These are phyloP conservation scores for Protobothrops flavoviridis DNA, from an alignment of 2,113 vertebrate genomes.

Conservation along the genomic window DNA sequence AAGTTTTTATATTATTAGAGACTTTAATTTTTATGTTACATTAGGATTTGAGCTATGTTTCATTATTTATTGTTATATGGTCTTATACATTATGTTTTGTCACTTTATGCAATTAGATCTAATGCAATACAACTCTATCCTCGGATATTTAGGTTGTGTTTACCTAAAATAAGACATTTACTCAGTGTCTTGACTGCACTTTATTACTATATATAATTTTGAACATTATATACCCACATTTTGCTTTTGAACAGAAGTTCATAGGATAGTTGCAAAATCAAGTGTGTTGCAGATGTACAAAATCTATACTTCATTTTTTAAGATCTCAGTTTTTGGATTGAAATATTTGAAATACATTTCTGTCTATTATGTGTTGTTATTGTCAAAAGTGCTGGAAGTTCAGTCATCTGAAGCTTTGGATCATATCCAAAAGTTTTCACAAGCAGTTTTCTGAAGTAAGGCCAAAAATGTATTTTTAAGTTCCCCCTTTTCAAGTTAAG, in stretches of 20 bases:
- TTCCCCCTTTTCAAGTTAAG: constrained; percentile 14
- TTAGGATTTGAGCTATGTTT: not conserved
- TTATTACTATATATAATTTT: not conserved
- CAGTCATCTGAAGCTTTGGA: constrained; percentile 53
- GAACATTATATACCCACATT: not conserved
- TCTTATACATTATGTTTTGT: not conserved
- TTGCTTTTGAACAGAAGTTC: not conserved
- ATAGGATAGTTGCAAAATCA: constrained; percentile 19
- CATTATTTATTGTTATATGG: not conserved
- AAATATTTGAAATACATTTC: constrained; percentile 40
- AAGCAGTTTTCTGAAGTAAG: constrained; percentile 39
- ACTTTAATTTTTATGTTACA: not conserved
- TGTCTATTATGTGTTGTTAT: constrained; percentile 58
- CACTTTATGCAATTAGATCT: not conserved
- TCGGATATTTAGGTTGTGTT: not conserved
- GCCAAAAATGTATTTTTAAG: constrained; percentile 33
- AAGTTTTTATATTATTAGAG: not conserved
- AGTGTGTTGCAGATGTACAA: constrained; percentile 44
- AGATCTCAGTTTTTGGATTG: constrained; percentile 27
- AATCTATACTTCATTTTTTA: constrained; percentile 42
- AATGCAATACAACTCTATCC: not conserved
- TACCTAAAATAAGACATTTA: not conserved
- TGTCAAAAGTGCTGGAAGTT: constrained; percentile 57
- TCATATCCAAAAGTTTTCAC: constrained; percentile 54
- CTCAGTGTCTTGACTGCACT: constrained; percentile 3